Evolutionary conservation across 1,140 invertebrate genomes (phyloP).

Genomic region (Ceratoteleas bidentatus): DNA sequence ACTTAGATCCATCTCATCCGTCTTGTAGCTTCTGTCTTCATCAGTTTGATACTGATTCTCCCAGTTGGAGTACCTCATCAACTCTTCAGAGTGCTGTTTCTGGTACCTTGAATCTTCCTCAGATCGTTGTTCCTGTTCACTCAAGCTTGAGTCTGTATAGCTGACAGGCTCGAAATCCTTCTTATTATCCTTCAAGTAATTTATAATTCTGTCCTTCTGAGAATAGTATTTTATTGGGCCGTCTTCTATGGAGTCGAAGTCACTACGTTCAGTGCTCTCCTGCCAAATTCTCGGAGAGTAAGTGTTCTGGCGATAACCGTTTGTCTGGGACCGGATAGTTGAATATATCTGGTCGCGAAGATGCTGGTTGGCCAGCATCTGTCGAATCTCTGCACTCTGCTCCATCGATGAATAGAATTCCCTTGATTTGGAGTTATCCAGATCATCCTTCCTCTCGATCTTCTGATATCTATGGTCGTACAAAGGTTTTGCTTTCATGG

Average conservation of each 20-base stretch:
- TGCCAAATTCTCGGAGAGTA: constrained; percentile 11
- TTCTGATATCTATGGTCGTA: neutral
- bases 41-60: too few species aligned
- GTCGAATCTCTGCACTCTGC: neutral
- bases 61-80: too few species aligned
- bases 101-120: constrained; percentile 2
- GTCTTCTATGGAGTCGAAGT: constrained; percentile 38
- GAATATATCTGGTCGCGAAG: constrained; percentile 12
- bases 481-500: neutral
- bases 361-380: constrained; percentile 9
- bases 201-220: constrained; percentile 62
- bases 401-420: neutral
- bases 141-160: neutral
- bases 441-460: neutral
- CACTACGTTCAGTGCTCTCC: constrained; percentile 19
- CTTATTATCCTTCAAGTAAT: constrained; percentile 48
- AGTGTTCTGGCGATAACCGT: neutral
- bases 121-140: too few species aligned
- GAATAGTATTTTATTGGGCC: constrained; percentile 69
- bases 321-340: constrained; percentile 6
- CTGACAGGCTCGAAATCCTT: neutral
- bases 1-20: too few species aligned
- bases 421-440: neutral
- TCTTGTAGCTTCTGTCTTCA: too few species aligned
- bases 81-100: neutral